Evolutionary conservation across 2,888 invertebrate genomes (phyloP).

Genomic region (Corythucha ciliata): DNA sequence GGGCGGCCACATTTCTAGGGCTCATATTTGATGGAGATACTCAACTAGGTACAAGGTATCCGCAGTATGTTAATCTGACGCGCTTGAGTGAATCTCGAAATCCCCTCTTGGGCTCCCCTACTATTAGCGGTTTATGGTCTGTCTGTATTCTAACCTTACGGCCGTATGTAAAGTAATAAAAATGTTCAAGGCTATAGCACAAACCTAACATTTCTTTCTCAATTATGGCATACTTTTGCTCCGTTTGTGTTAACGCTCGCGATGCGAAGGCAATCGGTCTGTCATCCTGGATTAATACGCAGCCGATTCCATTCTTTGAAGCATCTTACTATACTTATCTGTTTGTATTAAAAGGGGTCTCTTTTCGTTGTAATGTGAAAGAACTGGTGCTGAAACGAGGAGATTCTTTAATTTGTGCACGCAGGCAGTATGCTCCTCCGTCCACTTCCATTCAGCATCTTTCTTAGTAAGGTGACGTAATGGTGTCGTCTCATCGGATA

Average conservation of each 20-base stretch:
- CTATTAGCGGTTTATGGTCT: too few relatives aligned
- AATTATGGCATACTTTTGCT: slow-evolving; percentile 9
- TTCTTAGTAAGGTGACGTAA: slow-evolving; percentile 4
- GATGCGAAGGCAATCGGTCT: slow-evolving; percentile 9
- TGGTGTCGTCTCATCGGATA: slow-evolving; percentile 1
- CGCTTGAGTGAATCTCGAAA: too few relatives aligned
- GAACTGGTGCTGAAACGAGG: background rate
- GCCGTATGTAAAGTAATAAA: too few relatives aligned
- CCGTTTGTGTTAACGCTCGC: slow-evolving; percentile 1
- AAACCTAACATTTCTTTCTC: background rate
- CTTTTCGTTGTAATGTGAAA: slow-evolving; percentile 6
- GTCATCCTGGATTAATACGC: slow-evolving; percentile 9
- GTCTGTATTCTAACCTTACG: too few relatives aligned
- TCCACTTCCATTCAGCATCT: too few relatives aligned
- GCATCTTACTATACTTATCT: slow-evolving; percentile 3
- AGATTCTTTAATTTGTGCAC: slow-evolving; percentile 9
- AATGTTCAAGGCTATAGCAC: background rate
- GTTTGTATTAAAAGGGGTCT: background rate
- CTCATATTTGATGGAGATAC: too few relatives aligned
- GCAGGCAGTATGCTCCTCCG: slow-evolving; percentile 13
- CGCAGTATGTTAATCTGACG: too few relatives aligned
- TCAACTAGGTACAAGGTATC: too few relatives aligned
- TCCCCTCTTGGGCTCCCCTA: too few relatives aligned
- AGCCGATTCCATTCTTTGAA: slow-evolving; percentile 3
- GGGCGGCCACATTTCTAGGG: too few relatives aligned